Conservation (phyloP, 2,113 vertebrate species). For the Phycodurus eques region DNA sequence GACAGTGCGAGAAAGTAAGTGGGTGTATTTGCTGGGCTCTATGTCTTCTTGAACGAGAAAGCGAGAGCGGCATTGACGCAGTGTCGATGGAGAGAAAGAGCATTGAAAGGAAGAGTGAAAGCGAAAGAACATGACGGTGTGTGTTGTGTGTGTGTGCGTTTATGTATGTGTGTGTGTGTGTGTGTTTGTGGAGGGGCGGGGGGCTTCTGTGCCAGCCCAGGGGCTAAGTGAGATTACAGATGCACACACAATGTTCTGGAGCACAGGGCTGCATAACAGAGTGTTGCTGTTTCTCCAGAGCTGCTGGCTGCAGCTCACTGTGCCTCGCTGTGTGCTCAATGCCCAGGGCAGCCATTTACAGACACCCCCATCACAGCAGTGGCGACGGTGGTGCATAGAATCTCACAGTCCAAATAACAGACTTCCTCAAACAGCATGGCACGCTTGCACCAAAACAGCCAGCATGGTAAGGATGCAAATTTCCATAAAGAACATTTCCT, state of each 20-base stretch:
- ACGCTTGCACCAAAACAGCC: constrained; percentile 29
- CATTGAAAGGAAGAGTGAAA: constrained; percentile 36
- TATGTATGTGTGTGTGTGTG: not conserved
- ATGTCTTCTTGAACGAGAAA: constrained; percentile 65
- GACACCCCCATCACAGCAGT: constrained; percentile 48
- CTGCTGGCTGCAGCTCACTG: constrained; percentile 61
- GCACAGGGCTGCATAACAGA: constrained; percentile 67
- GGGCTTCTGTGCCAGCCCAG: constrained; percentile 41
- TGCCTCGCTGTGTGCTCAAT: constrained; percentile 53
- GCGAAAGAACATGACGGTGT: constrained; percentile 25
- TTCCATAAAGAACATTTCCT: constrained; percentile 17
- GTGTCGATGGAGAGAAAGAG: constrained; percentile 28
- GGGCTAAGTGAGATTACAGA: constrained; percentile 70
- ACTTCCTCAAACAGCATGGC: constrained; percentile 42
- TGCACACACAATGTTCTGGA: constrained; percentile 71
- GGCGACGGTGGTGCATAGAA: constrained; percentile 18
- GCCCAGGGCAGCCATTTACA: constrained; percentile 69
- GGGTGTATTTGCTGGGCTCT: constrained; percentile 68
- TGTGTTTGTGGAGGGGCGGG: not conserved
- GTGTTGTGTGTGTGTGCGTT: not conserved
- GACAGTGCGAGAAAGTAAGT: constrained; percentile 65
- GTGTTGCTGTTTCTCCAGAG: constrained; percentile 63
- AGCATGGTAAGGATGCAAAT: constrained; percentile 17
- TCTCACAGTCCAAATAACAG: constrained; percentile 57
- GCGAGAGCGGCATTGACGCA: constrained; percentile 50